Evolutionary conservation across 2,797 vertebrate species (phyloP), one percentile per base, ranked within the genome.

Genomic region (Neosalanx taihuensis): DNA sequence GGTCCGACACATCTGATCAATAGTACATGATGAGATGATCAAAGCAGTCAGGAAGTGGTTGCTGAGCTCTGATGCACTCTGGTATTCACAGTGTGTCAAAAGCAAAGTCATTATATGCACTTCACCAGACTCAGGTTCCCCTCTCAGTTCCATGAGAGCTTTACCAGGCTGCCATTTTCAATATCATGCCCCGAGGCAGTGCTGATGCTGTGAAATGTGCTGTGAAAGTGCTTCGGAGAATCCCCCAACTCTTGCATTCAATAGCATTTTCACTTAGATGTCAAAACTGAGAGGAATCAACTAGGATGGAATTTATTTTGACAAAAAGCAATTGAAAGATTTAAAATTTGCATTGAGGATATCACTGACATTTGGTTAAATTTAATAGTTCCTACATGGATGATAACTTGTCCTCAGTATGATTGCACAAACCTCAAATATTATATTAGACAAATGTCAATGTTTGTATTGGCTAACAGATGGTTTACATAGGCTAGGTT

Each of bases 181-280:
- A 80, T 80, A 68, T 78, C 83, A 83, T 84, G 83, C 80, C 90
- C 84, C 1, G 72, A 87, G 87, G 88, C 83, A 31, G 69, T 84
- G 80, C 85, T 89, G 87, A 90, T 87, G 82, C 64, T 31, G 83
- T 81, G 84, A 88, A 91, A 91, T 90, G 86, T 87, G 80, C 86
- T 86, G 84, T 90, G 85, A 89, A 91, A 87, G 85, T 75, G 81
- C 77, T 81, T 75, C 64, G 80, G 81, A 84, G 84, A 87, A 88
- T 85, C 77, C 81, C 78, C 68, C 77, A 76, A 80, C 78, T 75
- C 83, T 76, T 37, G 74, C 76, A 65, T 84, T 88, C 87, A 89
- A 87, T 87, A 84, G 79, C 72, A 76, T 82, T 77, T 79, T 77
- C 71, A 75, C 58, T 81, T 67, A 79, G 78, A 84, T 84, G 79